phyloP scores from a whole-genome alignment of 2,113 vertebrate species.

The Sceloporus undulatus region DNA sequence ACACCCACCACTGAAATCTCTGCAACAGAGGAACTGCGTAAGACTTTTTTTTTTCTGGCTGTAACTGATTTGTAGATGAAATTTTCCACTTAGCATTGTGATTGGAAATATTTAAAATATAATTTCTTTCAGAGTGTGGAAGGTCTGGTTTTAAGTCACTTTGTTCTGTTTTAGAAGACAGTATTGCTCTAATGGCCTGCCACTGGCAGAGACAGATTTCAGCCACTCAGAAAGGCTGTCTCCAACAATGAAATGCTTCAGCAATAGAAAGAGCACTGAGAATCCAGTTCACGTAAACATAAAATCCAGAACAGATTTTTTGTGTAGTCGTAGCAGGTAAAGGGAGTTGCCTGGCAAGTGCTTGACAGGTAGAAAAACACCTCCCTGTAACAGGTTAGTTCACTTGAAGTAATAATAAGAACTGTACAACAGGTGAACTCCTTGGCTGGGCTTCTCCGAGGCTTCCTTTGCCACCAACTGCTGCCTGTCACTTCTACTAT shows the following conservation, averaged over 20 bases:
- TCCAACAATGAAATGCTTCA: not conserved
- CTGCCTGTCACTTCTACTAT: not conserved
- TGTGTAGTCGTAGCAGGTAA: not conserved
- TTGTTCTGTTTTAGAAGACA: not conserved
- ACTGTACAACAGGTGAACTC: slow-evolving; percentile 41
- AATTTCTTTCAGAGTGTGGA: slow-evolving; percentile 1
- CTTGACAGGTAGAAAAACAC: slow-evolving; percentile 40
- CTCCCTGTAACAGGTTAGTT: slow-evolving; percentile 39
- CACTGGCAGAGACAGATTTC: not conserved
- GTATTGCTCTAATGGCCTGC: not conserved
- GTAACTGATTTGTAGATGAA: not conserved
- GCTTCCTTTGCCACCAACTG: slow-evolving; percentile 10
- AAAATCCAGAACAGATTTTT: slow-evolving; percentile 32
- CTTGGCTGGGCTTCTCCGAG: slow-evolving; percentile 20
- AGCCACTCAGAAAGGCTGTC: not conserved
- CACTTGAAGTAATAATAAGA: slow-evolving; percentile 32
- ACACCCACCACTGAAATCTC: not conserved
- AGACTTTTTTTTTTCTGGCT: not conserved
- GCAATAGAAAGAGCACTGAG: not conserved
- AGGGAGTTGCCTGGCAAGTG: slow-evolving; percentile 40
- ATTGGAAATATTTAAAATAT: slow-evolving; percentile 6
- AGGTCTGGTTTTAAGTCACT: not conserved
- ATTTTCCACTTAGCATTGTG: not conserved
- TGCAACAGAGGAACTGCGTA: not conserved
- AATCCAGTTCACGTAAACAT: slow-evolving; percentile 12